Conservation (phyloP, 2,113 vertebrate species). For the Callospermophilus lateralis region DNA sequence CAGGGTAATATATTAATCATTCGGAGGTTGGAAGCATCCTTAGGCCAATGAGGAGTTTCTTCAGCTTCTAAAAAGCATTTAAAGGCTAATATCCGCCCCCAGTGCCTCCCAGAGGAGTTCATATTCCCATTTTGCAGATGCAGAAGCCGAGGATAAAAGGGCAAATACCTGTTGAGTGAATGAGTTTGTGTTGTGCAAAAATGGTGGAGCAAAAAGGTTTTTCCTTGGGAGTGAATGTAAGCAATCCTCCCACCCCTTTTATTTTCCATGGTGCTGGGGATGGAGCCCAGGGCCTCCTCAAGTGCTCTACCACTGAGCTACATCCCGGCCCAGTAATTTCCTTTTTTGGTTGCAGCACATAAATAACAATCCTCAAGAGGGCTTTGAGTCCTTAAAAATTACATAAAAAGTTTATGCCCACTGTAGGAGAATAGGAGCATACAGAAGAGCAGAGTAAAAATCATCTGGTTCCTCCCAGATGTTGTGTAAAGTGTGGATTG, state of each 20-base stretch:
- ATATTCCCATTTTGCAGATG: neutral
- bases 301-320: neutral
- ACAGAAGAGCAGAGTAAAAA: neutral
- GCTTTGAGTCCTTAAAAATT: conserved; percentile 15
- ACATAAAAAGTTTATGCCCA: neutral
- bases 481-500: neutral
- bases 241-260: neutral
- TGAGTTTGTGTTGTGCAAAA: neutral
- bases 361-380: neutral
- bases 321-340: no score
- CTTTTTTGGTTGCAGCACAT: neutral
- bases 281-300: neutral
- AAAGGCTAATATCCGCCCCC: neutral
- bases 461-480: neutral
- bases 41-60: neutral
- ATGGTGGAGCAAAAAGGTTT: neutral
- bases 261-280: neutral
- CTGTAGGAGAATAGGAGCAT: neutral
- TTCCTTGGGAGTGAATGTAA: neutral
- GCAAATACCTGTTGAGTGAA: neutral
- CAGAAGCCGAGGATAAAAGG: neutral
- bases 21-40: neutral
- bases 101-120: neutral
- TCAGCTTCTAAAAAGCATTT: neutral
- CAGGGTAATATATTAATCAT: neutral